Conservation (phyloP, 2,888 invertebrate genomes). For the Sinhomidia bicolor region DNA sequence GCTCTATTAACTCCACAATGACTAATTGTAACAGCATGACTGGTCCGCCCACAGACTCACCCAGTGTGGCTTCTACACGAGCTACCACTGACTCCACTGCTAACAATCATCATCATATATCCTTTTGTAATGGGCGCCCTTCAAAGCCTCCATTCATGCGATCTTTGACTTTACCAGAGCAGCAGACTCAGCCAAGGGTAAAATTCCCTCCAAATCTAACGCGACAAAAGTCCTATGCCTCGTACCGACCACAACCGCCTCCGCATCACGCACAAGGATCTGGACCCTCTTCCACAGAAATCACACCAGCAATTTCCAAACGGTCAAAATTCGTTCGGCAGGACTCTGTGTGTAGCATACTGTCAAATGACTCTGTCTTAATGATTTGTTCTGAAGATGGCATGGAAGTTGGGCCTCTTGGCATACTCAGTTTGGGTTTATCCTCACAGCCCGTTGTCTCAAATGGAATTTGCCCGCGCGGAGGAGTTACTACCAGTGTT, state of each 20-base stretch:
- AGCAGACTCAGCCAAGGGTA: conserved; percentile 78
- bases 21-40: conserved; percentile 76
- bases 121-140: conserved; percentile 56
- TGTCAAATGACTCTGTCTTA: conserved; percentile 79
- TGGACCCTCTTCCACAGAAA: conserved; percentile 54
- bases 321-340: conserved; percentile 79
- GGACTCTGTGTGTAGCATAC: conserved; percentile 79
- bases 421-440: conserved; percentile 47
- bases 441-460: conserved; percentile 22
- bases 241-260: conserved; percentile 48
- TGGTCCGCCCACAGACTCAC: conserved; percentile 73
- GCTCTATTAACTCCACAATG: conserved; percentile 78
- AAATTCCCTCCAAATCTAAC: conserved; percentile 79
- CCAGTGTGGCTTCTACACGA: conserved; percentile 49
- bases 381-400: conserved; percentile 79
- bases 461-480: background rate
- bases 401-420: conserved; percentile 70
- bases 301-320: conserved; percentile 73
- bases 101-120: conserved; percentile 50
- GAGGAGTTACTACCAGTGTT: background rate
- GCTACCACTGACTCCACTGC: conserved; percentile 8
- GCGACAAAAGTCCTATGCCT: conserved; percentile 78
- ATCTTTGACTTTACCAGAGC: conserved; percentile 79
- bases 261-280: conserved; percentile 1
- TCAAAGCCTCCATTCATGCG: conserved; percentile 79